Evolutionary conservation across 2,888 invertebrate species (phyloP), one percentile per base, ranked within the genome.

Genomic region (Sphinx pinastri): DNA sequence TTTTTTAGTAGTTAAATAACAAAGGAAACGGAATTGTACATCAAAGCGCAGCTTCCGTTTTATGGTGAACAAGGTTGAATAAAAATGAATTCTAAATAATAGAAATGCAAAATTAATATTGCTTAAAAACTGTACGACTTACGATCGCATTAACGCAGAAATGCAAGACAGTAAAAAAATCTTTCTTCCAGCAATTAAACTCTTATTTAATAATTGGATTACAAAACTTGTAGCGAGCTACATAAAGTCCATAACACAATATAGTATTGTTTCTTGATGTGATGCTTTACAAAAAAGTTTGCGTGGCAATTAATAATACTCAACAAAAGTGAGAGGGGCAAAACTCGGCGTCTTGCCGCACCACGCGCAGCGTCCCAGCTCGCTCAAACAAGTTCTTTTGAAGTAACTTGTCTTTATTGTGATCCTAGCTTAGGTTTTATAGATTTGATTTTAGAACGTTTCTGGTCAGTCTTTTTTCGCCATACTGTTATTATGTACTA

Each of bases 221-320:
- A 55, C 19, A 55, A 45, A 59, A 11, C n/a, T 19, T 55, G 16
- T 45, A 11, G 60, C 12, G 5, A 63, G 47, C 6, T 11, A 60
- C 16, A 49, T 63, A 47, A 47, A 16, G 16, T 63, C n/a, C 11
- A 47, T 45, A 60, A 60, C 59, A 45, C n/a, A 19, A 55, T 19
- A 55, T 55, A 11, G 55, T 16, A 45, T 47, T 47, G 16, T 16
- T 47, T 19, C 19, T 63, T 60, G 12, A 47, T 47, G 19, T 49
- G 60, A 49, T 12, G 45, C 47, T 12, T 63, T 16, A 19, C 47
- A 19, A 47, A 47, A 11, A 63, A 63, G 47, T 63, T 63, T 47
- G 19, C 47, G 47, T 12, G 47, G 60, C 47, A 63, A 63, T 63
- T 63, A 63, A 63, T 63, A 63, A 63, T 47, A 63, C 60, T 63